Percentiles rank a stretch among this genome's conserved stretches.
Conservation (phyloP, 2,113 vertebrate species). For the Rhegmatorhina hoffmannsi region DNA sequence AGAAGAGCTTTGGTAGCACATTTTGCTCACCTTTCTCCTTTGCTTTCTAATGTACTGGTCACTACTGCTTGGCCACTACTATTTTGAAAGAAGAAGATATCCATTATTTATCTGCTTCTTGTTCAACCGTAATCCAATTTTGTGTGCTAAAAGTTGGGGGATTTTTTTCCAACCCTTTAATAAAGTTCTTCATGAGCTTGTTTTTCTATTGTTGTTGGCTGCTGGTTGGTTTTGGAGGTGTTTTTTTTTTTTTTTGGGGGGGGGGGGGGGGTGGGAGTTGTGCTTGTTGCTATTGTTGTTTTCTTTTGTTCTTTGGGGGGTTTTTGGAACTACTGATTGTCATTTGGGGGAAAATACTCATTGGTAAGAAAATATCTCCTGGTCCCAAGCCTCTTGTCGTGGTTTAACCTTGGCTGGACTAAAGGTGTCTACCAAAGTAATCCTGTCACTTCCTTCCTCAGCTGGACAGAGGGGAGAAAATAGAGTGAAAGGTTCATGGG, state of each 20-base stretch:
- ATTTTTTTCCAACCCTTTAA: background rate
- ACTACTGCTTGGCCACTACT: background rate
- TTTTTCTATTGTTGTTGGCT: background rate
- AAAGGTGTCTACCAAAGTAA: background rate
- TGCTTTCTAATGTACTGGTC: background rate
- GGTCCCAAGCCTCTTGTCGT: background rate
- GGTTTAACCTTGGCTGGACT: background rate
- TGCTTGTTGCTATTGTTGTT: background rate
- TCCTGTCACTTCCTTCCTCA: background rate
- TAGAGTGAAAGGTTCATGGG: background rate
- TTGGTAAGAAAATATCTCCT: background rate
- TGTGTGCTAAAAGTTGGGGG: accelerated
- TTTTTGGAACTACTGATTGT: background rate
- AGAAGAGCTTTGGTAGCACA: background rate
- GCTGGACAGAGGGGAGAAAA: background rate
- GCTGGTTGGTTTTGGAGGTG: background rate
- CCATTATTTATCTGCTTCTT: background rate
- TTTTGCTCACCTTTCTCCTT: background rate
- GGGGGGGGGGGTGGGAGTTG: too few relatives aligned
- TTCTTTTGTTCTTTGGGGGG: too few relatives aligned
- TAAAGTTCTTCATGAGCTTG: background rate
- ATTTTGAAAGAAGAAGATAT: background rate
- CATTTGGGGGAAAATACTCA: background rate
- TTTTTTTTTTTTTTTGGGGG: background rate
- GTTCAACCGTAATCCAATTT: background rate